Conservation (phyloP, 2,888 invertebrate species). For the Serripes groenlandicus region DNA sequence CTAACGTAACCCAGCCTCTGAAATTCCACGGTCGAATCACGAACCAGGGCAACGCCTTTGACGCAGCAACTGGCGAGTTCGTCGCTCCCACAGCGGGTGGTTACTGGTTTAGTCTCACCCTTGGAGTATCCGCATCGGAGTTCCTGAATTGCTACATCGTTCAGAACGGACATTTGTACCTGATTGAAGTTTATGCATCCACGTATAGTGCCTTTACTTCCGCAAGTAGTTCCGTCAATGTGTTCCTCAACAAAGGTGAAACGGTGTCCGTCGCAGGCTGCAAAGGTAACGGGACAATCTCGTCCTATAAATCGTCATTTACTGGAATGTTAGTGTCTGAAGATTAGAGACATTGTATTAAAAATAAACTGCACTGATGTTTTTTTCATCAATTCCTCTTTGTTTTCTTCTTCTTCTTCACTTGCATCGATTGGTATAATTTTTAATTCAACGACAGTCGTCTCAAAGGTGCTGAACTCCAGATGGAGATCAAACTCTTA, state of each 20-base stretch:
- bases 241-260: constrained; percentile 23
- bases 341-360: not conserved
- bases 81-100: constrained; percentile 31
- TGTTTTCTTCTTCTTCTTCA: too few relatives aligned
- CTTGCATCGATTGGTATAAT: too few relatives aligned
- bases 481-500: too few relatives aligned
- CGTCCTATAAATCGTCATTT: constrained; percentile 37
- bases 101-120: constrained; percentile 42
- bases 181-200: constrained; percentile 40
- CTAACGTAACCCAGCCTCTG: not conserved
- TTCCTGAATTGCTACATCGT: constrained; percentile 48
- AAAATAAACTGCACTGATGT: too few relatives aligned
- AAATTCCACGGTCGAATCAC: constrained; percentile 21
- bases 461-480: too few relatives aligned
- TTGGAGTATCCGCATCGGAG: constrained; percentile 22
- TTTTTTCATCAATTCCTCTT: too few relatives aligned
- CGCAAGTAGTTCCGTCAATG: constrained; percentile 30
- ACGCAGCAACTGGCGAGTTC: constrained; percentile 20
- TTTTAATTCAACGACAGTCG: too few relatives aligned
- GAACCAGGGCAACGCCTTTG: constrained; percentile 30
- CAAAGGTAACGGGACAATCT: constrained; percentile 33
- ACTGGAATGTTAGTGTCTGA: constrained; percentile 28
- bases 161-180: constrained; percentile 20
- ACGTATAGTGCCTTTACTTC: constrained; percentile 24
- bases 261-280: constrained; percentile 19